Evolutionary conservation across 2,888 invertebrate genomes (phyloP).

Genomic region (Netelia fuscicornis): DNA sequence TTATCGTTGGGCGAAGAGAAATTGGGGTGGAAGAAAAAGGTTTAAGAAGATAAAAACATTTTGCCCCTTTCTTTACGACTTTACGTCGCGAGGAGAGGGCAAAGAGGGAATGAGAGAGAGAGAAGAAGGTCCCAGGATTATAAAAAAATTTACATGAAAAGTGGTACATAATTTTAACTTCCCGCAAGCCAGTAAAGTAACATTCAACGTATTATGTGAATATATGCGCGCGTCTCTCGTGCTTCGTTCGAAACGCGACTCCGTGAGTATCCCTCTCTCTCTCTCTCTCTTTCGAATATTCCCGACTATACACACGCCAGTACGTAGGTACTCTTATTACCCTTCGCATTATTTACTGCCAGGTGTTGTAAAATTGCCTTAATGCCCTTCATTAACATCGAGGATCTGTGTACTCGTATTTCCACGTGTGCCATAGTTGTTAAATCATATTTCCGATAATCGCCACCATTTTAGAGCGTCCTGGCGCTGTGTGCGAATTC

Average conservation of each 20-base stretch:
- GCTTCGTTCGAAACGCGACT: slow-evolving; percentile 26
- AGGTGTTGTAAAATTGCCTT: slow-evolving; percentile 50
- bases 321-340: slow-evolving; percentile 11
- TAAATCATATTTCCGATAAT: slow-evolving; percentile 51
- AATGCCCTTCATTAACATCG: slow-evolving; percentile 57
- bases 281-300: not conserved
- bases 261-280: not conserved
- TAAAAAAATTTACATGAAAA: slow-evolving; percentile 60
- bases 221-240: not conserved
- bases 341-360: slow-evolving; percentile 45
- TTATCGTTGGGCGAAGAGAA: not conserved
- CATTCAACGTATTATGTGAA: slow-evolving; percentile 39
- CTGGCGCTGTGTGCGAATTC: too few relatives aligned
- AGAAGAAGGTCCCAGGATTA: slow-evolving; percentile 26
- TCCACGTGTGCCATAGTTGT: slow-evolving; percentile 23
- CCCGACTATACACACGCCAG: not conserved
- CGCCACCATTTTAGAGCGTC: not conserved
- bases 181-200: slow-evolving; percentile 37
- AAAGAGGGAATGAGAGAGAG: not conserved
- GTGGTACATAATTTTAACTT: slow-evolving; percentile 61
- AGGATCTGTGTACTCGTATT: slow-evolving; percentile 13
- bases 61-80: slow-evolving; percentile 21
- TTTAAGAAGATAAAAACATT: slow-evolving; percentile 19
- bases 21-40: not conserved
- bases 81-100: slow-evolving; percentile 33